Conservation (phyloP, 1,140 invertebrate genomes). For the Nylanderia fulva region DNA sequence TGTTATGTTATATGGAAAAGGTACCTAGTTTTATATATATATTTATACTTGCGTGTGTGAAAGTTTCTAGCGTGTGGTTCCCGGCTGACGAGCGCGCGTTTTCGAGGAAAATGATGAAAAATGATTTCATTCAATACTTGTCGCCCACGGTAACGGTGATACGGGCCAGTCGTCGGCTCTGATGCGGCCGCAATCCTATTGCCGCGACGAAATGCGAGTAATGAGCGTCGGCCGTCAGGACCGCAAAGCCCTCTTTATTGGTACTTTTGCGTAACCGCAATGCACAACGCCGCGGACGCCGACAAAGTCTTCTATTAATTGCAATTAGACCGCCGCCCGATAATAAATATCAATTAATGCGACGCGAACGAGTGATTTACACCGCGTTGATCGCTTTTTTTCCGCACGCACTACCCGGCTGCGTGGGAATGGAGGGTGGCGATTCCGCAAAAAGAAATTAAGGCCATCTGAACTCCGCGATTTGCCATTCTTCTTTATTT, state of each 20-base stretch:
- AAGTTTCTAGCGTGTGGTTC: constrained; percentile 35
- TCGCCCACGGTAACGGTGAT: constrained; percentile 41
- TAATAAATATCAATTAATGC: constrained; percentile 85
- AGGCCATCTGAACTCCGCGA: constrained; percentile 16
- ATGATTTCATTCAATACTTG: constrained; percentile 31
- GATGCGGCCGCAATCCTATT: constrained; percentile 67
- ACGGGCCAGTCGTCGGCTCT: constrained; percentile 14
- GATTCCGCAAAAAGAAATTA: constrained; percentile 49
- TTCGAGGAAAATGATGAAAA: constrained; percentile 39
- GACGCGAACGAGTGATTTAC: constrained; percentile 78
- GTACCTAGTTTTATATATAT: neutral
- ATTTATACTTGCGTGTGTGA: constrained; percentile 7
- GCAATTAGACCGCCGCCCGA: constrained; percentile 80
- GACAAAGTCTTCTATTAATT: constrained; percentile 85
- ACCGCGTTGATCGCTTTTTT: constrained; percentile 67
- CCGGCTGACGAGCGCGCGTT: neutral
- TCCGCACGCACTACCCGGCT: neutral
- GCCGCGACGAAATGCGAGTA: constrained; percentile 78
- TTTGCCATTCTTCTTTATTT: constrained; percentile 19
- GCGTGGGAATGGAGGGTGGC: constrained; percentile 40
- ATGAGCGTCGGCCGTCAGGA: constrained; percentile 72
- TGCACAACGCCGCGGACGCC: constrained; percentile 77
- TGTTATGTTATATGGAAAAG: neutral
- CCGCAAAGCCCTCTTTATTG: constrained; percentile 81
- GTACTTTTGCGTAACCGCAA: constrained; percentile 83